Evolutionary conservation across 2,797 vertebrate species (phyloP).

Genomic region (Champsocephalus gunnari): DNA sequence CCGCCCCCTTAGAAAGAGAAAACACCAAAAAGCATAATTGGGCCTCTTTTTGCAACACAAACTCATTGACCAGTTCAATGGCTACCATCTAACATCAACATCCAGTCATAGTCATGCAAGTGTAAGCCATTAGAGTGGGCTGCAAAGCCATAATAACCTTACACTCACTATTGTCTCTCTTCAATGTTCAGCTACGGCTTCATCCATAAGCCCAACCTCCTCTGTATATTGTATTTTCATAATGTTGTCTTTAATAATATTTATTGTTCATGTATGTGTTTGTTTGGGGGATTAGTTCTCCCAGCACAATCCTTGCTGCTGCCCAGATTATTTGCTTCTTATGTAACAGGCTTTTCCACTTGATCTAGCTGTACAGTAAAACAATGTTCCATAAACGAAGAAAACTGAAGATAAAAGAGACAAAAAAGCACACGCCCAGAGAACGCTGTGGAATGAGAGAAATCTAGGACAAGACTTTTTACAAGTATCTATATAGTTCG

Average conservation of each 20-base stretch:
- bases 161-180: not conserved
- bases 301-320: constrained; percentile 1
- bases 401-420: not conserved
- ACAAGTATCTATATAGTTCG: not conserved
- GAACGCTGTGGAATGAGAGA: not conserved
- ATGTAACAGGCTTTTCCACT: not conserved
- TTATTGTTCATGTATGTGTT: constrained; percentile 13
- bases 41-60: not conserved
- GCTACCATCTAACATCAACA: not conserved
- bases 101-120: not conserved
- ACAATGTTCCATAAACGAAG: not conserved
- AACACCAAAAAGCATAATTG: too few relatives aligned
- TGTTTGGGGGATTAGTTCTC: constrained; percentile 15
- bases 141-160: not conserved
- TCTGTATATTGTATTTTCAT: not conserved
- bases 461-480: constrained; percentile 4
- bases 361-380: not conserved
- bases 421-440: not conserved
- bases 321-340: constrained; percentile 7
- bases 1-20: too few relatives aligned
- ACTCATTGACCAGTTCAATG: not conserved
- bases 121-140: not conserved
- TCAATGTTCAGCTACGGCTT: not conserved
- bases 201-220: not conserved
- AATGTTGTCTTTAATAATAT: constrained; percentile 20